Percentiles rank a stretch among this genome's conserved stretches.
Conservation (phyloP, 2,113 vertebrate genomes). For the Elanus axillaris region DNA sequence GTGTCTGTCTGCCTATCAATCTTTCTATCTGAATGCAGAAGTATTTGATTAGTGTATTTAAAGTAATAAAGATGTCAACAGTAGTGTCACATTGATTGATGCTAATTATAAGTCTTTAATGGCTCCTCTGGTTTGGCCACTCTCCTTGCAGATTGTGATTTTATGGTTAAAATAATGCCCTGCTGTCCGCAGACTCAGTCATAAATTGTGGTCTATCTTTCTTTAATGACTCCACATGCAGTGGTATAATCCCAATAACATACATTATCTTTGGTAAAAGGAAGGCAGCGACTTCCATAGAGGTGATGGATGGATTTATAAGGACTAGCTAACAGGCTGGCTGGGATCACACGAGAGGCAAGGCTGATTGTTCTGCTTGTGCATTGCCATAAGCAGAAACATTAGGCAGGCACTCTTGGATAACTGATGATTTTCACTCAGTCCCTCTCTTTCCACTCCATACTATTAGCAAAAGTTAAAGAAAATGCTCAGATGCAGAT, state of each 20-base stretch:
- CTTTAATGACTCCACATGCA: constrained; percentile 68
- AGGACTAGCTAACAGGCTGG: constrained; percentile 44
- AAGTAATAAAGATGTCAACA: constrained; percentile 79
- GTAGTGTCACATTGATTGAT: constrained; percentile 76
- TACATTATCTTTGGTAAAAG: constrained; percentile 71
- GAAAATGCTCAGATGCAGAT: background rate
- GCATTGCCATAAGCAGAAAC: constrained; percentile 1
- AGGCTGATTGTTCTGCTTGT: constrained; percentile 1
- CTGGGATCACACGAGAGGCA: constrained; percentile 45
- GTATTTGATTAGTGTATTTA: constrained; percentile 79
- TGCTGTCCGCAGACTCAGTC: constrained; percentile 61
- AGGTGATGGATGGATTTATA: constrained; percentile 65
- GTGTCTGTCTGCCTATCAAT: constrained; percentile 65
- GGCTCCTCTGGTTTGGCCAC: constrained; percentile 68
- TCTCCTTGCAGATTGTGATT: constrained; percentile 71
- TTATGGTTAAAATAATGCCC: constrained; percentile 78
- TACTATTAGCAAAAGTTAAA: background rate
- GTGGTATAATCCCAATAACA: constrained; percentile 69
- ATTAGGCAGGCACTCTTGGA: background rate
- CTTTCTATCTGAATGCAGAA: constrained; percentile 67
- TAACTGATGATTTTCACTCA: constrained; percentile 54
- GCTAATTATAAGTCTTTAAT: constrained; percentile 77
- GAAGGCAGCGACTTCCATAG: constrained; percentile 62
- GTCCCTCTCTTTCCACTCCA: background rate
- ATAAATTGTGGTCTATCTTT: constrained; percentile 75